phyloP scores from a whole-genome alignment of 2,888 invertebrate genomes.

The Bhutanitis thaidina region DNA sequence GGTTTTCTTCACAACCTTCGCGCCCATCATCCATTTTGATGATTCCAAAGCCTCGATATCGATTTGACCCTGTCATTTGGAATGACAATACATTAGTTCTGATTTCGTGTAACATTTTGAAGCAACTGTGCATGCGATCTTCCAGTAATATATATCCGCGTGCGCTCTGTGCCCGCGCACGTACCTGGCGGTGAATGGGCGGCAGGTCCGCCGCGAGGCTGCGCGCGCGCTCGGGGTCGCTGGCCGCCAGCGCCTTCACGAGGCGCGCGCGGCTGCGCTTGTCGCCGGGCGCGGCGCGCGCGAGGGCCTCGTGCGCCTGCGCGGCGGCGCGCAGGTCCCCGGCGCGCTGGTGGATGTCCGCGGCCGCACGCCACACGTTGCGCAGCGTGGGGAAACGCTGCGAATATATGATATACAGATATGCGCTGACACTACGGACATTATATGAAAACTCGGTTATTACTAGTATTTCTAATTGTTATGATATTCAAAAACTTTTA shows the following conservation, averaged over 20 bases:
- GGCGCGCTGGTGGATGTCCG: constrained; percentile 89
- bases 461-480: too few species aligned
- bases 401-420: constrained; percentile 4
- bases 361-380: constrained; percentile 92
- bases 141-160: too few species aligned
- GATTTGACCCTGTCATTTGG: constrained; percentile 64
- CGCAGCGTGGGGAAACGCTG: constrained; percentile 77
- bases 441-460: too few species aligned
- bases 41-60: constrained; percentile 93
- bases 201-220: constrained; percentile 69
- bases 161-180: too few species aligned
- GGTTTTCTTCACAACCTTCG: constrained; percentile 91
- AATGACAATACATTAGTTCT: too few species aligned
- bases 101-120: too few species aligned
- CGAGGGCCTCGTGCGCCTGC: constrained; percentile 85
- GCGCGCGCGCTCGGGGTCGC: constrained; percentile 89
- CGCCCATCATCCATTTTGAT: constrained; percentile 93
- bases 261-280: constrained; percentile 90
- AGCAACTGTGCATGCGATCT: too few species aligned
- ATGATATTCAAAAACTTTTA: too few species aligned
- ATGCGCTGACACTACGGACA: too few species aligned
- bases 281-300: constrained; percentile 88
- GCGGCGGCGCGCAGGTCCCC: constrained; percentile 86
- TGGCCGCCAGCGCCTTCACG: constrained; percentile 92
- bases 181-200: constrained; percentile 32